These are phyloP conservation scores for Syrmaticus mikado DNA, from an alignment of 2,113 vertebrate genomes.

Conservation along the genomic window DNA sequence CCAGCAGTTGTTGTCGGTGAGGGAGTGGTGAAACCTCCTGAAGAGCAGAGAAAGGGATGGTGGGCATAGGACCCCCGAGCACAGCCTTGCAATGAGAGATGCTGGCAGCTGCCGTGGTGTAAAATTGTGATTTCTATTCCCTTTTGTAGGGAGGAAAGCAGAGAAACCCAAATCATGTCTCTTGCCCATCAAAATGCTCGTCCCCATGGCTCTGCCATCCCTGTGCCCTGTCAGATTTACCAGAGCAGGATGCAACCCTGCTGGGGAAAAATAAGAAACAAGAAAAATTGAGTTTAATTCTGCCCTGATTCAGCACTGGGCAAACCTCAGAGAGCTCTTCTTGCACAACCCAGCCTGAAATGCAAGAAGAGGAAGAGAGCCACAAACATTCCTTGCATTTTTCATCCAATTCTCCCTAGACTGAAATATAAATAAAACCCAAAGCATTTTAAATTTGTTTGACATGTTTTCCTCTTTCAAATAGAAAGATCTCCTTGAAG, in stretches of 20 bases:
- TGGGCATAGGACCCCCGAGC: not conserved
- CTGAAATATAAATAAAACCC: conserved; percentile 10
- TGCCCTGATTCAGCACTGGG: fast-evolving
- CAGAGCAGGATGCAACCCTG: not conserved
- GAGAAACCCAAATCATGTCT: not conserved
- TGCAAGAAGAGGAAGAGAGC: not conserved
- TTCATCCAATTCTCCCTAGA: not conserved
- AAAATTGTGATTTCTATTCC: not conserved
- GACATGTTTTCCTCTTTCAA: conserved; percentile 24
- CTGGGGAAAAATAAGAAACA: not conserved
- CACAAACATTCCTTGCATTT: not conserved
- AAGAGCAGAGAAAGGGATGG: not conserved
- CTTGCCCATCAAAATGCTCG: not conserved
- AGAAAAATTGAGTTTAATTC: not conserved
- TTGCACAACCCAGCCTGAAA: fast-evolving
- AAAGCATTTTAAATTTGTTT: not conserved
- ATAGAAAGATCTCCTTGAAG: conserved; percentile 20
- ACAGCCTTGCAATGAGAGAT: not conserved
- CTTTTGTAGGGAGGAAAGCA: fast-evolving
- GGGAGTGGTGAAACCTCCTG: conserved; percentile 91
- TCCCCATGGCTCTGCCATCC: not conserved
- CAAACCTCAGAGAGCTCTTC: fast-evolving
- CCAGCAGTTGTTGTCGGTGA: conserved; percentile 87
- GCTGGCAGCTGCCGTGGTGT: not conserved
- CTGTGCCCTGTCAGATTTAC: not conserved